phyloP scores from a whole-genome alignment of 2,113 vertebrate species.

The Noturus placidus region DNA sequence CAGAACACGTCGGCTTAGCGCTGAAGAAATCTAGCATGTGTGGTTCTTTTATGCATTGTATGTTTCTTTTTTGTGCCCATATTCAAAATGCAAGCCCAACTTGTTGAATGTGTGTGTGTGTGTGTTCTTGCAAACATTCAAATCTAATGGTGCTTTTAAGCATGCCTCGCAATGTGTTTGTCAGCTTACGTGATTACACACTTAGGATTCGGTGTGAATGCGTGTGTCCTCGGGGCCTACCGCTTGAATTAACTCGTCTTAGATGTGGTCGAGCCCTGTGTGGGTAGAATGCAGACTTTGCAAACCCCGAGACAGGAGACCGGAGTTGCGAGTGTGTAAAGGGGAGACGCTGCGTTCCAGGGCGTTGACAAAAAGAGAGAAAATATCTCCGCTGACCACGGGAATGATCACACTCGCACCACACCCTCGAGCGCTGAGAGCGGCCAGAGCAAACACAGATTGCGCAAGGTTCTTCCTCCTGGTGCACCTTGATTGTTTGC shows the following conservation, averaged over 20 bases:
- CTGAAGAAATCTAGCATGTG: conserved; percentile 5
- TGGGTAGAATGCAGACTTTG: conserved; percentile 62
- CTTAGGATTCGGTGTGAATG: conserved; percentile 17
- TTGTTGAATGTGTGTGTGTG: not conserved
- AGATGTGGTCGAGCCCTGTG: conserved; percentile 63
- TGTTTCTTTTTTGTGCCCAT: conserved; percentile 29
- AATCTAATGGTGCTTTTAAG: conserved; percentile 31
- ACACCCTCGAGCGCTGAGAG: conserved; percentile 55
- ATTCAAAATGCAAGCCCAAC: not conserved
- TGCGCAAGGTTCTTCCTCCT: conserved; percentile 15
- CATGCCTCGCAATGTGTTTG: conserved; percentile 6
- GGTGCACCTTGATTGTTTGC: conserved; percentile 10
- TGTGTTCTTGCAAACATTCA: conserved; percentile 10
- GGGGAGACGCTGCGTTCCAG: conserved; percentile 56
- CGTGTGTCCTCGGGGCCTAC: conserved; percentile 52
- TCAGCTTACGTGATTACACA: conserved; percentile 27
- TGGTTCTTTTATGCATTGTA: conserved; percentile 33
- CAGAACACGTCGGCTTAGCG: conserved; percentile 1
- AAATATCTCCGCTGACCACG: conserved; percentile 67
- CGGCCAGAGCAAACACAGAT: conserved; percentile 16
- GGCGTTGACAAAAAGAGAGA: conserved; percentile 70
- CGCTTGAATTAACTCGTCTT: conserved; percentile 62
- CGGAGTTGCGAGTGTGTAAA: conserved; percentile 48
- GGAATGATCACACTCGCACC: conserved; percentile 68
- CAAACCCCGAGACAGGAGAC: conserved; percentile 49